These are phyloP conservation scores for Capreolus pygargus DNA, from an alignment of 2,113 vertebrate genomes.

Conservation along the genomic window DNA sequence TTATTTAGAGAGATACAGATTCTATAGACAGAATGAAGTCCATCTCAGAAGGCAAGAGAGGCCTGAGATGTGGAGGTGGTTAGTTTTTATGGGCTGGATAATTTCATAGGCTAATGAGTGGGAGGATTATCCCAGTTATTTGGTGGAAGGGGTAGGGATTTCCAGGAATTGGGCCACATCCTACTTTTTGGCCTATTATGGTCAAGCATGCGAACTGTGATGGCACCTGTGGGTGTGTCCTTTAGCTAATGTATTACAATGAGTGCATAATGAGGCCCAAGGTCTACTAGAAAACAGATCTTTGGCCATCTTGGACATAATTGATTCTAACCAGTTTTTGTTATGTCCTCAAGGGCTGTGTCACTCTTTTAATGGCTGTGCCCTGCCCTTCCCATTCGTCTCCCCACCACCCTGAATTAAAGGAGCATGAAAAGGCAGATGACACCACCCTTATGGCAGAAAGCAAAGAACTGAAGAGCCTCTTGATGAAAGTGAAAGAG, in stretches of 20 bases:
- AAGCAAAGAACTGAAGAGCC: neutral
- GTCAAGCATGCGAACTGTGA: neutral
- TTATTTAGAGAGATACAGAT: neutral
- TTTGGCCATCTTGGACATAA: neutral
- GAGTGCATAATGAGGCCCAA: neutral
- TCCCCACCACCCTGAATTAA: neutral
- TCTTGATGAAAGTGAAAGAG: neutral
- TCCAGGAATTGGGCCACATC: neutral
- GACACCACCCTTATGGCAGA: neutral
- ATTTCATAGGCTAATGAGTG: neutral
- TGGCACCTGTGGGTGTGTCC: neutral
- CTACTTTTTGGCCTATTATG: neutral
- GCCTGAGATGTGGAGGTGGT: neutral
- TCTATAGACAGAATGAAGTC: neutral
- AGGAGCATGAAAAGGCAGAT: neutral
- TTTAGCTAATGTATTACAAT: neutral
- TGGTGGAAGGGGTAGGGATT: neutral
- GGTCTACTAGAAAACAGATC: neutral
- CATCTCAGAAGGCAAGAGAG: neutral
- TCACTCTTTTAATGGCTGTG: neutral
- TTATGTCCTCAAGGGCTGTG: neutral
- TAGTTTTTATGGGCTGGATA: neutral
- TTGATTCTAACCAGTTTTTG: neutral
- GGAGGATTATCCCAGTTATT: neutral
- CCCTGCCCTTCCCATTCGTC: neutral